phyloP scores from a whole-genome alignment of 2,797 vertebrate species.

The Gallirallus australis region DNA sequence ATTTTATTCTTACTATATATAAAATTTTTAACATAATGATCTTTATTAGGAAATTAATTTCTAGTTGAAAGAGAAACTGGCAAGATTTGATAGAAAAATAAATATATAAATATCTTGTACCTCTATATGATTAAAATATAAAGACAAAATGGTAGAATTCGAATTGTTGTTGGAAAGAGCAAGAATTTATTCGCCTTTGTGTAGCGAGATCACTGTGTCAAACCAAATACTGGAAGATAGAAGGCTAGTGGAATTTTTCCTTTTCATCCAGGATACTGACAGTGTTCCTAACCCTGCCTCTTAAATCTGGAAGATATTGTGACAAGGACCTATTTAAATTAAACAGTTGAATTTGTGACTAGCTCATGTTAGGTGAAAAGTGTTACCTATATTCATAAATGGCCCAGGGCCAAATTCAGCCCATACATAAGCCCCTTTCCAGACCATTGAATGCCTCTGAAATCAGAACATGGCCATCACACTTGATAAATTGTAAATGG shows the following conservation, averaged over 20 bases:
- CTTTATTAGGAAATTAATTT: not conserved
- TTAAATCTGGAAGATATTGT: constrained; percentile 38
- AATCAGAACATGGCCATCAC: constrained; percentile 58
- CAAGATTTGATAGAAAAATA: not conserved
- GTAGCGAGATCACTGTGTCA: not conserved
- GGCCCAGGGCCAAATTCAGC: constrained; percentile 65
- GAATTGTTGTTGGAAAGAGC: not conserved
- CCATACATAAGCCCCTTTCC: constrained; percentile 45
- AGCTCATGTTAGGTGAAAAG: constrained; percentile 47
- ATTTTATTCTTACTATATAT: not conserved
- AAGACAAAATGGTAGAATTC: not conserved
- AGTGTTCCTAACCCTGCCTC: constrained; percentile 41
- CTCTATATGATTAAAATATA: not conserved
- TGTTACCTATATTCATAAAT: constrained; percentile 61
- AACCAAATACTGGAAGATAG: constrained; percentile 17
- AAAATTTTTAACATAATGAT: not conserved
- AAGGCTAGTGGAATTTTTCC: not conserved
- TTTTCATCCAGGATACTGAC: constrained; percentile 51
- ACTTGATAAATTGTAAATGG: constrained; percentile 53
- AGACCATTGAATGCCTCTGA: constrained; percentile 46
- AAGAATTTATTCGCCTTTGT: not conserved
- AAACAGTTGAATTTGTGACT: constrained; percentile 49
- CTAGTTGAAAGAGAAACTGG: not conserved
- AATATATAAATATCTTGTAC: not conserved
- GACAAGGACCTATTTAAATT: constrained; percentile 64